A percentile compares a stretch with the other conserved stretches of the same genome.
phyloP scores from a whole-genome alignment of 2,888 invertebrate species.

The Willowsia nigromaculata region DNA sequence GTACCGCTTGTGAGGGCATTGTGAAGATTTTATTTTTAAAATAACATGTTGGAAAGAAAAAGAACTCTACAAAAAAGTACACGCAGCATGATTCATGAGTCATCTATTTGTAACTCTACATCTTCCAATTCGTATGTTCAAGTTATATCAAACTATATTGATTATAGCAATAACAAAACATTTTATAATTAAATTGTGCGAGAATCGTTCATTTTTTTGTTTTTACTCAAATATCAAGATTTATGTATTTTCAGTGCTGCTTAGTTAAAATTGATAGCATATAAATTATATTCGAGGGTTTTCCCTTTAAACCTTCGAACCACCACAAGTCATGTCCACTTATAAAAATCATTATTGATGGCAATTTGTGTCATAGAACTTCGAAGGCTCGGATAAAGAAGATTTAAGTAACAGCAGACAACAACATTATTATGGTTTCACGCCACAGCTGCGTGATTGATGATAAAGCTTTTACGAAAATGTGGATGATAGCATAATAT shows the following conservation, averaged over 20 bases:
- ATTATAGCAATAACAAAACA: background rate
- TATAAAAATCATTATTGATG: background rate
- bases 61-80: background rate
- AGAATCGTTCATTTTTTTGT: background rate
- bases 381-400: background rate
- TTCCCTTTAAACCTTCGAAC: background rate
- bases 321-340: constrained; percentile 4
- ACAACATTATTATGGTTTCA: background rate
- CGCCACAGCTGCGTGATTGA: background rate
- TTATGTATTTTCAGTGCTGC: too few relatives aligned
- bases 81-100: background rate
- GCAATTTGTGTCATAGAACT: constrained; percentile 21
- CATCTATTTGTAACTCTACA: background rate
- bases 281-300: background rate
- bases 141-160: background rate
- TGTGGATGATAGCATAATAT: background rate
- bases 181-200: background rate
- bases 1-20: background rate
- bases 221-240: too few relatives aligned
- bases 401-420: background rate
- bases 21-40: background rate
- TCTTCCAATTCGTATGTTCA: background rate
- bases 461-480: background rate
- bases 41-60: background rate
- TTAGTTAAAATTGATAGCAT: too few relatives aligned